These are phyloP conservation scores for Montipora foliosa DNA, from an alignment of 64 coral and sea anemone genomes.

Conservation along the genomic window DNA sequence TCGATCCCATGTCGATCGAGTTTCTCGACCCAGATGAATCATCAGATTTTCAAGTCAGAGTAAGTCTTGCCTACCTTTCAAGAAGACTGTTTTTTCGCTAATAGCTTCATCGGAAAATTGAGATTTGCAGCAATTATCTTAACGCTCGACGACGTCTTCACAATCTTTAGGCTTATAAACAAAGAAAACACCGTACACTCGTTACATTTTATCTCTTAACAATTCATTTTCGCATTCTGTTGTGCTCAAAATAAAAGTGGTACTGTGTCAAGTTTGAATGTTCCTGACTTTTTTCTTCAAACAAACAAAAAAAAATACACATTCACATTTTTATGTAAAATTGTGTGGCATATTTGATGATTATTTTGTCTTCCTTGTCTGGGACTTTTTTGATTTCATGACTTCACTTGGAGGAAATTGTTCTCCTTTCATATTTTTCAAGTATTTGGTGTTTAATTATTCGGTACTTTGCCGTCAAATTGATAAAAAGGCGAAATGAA, in stretches of 20 bases:
- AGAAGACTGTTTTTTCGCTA: background rate
- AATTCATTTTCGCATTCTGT: background rate
- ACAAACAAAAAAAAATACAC: background rate
- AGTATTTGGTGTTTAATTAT: background rate
- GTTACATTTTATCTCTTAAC: background rate
- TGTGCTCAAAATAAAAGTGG: background rate
- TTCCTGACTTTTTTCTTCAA: slow-evolving; percentile 26
- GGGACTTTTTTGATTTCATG: background rate
- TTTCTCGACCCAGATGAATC: slow-evolving; percentile 32
- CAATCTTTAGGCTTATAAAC: no score
- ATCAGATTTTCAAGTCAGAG: slow-evolving; percentile 49
- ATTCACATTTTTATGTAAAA: background rate
- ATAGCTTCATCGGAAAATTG: background rate
- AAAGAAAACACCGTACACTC: background rate
- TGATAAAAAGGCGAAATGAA: background rate
- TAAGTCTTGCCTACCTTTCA: slow-evolving; percentile 3
- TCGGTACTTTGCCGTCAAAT: background rate
- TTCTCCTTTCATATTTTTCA: background rate
- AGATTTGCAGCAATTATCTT: background rate
- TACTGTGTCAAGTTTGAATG: no score
- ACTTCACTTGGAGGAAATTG: background rate
- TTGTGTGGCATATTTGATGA: slow-evolving; percentile 25
- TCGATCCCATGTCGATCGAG: slow-evolving; percentile 42
- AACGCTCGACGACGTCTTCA: no score
- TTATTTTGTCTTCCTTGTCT: background rate